Evolutionary conservation across 2,888 invertebrate species (phyloP).

Genomic region (Pammene fasciana): DNA sequence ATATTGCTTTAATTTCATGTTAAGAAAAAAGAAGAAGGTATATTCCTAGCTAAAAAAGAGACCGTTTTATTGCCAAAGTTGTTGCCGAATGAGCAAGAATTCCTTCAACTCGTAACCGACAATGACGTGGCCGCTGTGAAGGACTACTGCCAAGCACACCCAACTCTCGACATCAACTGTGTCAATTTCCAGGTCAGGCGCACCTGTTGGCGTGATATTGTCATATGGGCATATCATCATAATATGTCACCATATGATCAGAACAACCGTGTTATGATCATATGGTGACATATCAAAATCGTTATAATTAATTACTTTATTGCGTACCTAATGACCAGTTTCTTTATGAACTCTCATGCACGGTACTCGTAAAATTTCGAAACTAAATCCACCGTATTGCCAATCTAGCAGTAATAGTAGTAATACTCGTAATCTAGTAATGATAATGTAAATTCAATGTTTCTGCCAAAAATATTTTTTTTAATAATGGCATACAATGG

Average conservation of each 20-base stretch:
- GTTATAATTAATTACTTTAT: too few relatives aligned
- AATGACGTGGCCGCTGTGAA: conserved; percentile 73
- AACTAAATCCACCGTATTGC: too few relatives aligned
- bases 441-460: too few relatives aligned
- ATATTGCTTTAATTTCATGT: neutral
- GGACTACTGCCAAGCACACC: conserved; percentile 69
- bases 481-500: neutral
- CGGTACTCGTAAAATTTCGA: too few relatives aligned
- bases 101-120: conserved; percentile 77
- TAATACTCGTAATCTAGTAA: too few relatives aligned
- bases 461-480: neutral
- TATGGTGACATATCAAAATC: too few relatives aligned
- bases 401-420: too few relatives aligned
- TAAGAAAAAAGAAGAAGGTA: conserved; percentile 41
- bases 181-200: conserved; percentile 78
- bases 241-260: too few relatives aligned
- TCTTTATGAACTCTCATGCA: too few relatives aligned
- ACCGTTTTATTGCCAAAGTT: conserved; percentile 80
- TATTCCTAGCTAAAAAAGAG: conserved; percentile 48
- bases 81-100: conserved; percentile 75
- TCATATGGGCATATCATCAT: too few relatives aligned
- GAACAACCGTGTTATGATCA: too few relatives aligned
- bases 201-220: neutral
- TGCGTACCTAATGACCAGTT: too few relatives aligned
- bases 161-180: conserved; percentile 82